phyloP scores from a whole-genome alignment of 2,888 invertebrate genomes.

The Tholera decimalis region DNA sequence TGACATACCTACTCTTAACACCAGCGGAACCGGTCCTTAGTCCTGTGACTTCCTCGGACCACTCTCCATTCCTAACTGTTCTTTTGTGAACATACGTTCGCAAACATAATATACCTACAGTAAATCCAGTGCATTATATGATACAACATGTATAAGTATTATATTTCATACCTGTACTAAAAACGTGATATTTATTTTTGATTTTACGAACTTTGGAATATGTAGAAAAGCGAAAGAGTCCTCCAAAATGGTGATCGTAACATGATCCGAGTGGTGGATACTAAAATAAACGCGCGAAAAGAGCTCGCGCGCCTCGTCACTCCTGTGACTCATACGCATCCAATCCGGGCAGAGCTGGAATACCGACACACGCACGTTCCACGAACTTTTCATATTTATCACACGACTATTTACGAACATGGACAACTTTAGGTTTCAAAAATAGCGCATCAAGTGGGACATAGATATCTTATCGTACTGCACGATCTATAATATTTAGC shows the following conservation, averaged over 20 bases:
- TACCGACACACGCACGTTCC: constrained; percentile 62
- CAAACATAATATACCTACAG: constrained; percentile 22
- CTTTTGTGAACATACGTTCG: constrained; percentile 20
- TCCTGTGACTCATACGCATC: constrained; percentile 69
- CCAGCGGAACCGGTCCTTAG: constrained; percentile 56
- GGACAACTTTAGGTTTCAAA: constrained; percentile 25
- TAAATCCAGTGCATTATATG: neutral
- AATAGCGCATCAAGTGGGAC: constrained; percentile 2
- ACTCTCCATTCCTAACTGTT: constrained; percentile 58
- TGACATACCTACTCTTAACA: constrained; percentile 35
- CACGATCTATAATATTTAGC: too few relatives aligned
- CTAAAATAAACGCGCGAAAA: constrained; percentile 78
- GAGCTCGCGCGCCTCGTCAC: constrained; percentile 70
- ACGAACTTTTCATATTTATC: constrained; percentile 65
- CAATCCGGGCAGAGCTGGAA: constrained; percentile 67
- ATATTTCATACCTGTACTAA: constrained; percentile 2
- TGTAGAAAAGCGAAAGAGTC: constrained; percentile 61
- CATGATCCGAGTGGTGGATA: constrained; percentile 81
- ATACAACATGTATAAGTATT: neutral
- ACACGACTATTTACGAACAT: constrained; percentile 61
- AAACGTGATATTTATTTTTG: constrained; percentile 23
- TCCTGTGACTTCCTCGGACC: constrained; percentile 45
- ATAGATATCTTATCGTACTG: neutral
- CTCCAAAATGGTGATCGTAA: constrained; percentile 86
- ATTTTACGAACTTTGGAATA: constrained; percentile 34